Percentiles rank a stretch among this genome's conserved stretches.
Evolutionary conservation across 2,888 invertebrate species (phyloP).

Genomic region (Sinotaia quadrata): DNA sequence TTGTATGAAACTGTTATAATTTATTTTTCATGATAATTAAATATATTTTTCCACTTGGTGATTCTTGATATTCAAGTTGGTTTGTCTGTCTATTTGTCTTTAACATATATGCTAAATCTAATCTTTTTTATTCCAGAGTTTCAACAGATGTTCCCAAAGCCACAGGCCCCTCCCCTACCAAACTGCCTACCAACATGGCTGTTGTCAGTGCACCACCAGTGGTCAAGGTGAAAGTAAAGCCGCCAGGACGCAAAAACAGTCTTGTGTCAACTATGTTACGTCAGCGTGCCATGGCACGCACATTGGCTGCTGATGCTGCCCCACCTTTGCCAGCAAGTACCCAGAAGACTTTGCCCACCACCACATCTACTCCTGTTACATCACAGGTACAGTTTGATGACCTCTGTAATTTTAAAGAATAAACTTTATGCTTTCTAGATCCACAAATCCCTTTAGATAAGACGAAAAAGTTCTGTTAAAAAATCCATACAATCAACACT

Average conservation of each 20-base stretch:
- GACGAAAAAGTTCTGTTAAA: too few relatives aligned
- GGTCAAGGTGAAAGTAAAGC: conserved; percentile 29
- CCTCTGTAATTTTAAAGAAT: too few relatives aligned
- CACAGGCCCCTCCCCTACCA: conserved; percentile 46
- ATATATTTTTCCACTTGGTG: too few relatives aligned
- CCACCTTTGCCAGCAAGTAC: conserved; percentile 15
- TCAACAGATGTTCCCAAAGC: conserved; percentile 60
- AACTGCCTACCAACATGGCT: conserved; percentile 19
- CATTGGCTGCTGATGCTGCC: not conserved
- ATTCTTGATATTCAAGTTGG: too few relatives aligned
- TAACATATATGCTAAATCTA: too few relatives aligned
- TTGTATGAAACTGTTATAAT: too few relatives aligned
- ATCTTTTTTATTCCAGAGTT: too few relatives aligned
- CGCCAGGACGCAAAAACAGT: conserved; percentile 34
- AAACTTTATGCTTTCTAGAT: too few relatives aligned
- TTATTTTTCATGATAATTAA: too few relatives aligned
- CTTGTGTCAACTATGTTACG: conserved; percentile 62
- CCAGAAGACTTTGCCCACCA: conserved; percentile 20
- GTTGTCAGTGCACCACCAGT: conserved; percentile 35
- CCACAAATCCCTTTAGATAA: too few relatives aligned
- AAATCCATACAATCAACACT: too few relatives aligned
- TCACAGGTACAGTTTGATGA: conserved; percentile 26
- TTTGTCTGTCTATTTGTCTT: too few relatives aligned
- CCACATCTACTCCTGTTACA: conserved; percentile 15
- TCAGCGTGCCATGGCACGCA: conserved; percentile 55